Evolutionary conservation across 2,888 invertebrate species (phyloP).

Genomic region (Vanessa cardui): DNA sequence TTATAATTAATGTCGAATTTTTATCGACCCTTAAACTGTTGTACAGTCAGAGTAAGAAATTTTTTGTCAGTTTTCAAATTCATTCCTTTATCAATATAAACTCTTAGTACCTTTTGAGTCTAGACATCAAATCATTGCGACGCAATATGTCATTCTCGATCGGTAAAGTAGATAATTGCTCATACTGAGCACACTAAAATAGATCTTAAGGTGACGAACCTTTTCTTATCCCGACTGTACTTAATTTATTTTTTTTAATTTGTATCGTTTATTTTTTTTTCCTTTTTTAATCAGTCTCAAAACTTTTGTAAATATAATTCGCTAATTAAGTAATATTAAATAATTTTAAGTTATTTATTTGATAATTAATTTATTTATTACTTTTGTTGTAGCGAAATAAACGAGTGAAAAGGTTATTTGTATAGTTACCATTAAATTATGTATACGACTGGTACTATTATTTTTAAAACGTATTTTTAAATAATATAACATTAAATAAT

Average conservation of each 20-base stretch:
- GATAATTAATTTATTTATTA: conserved; percentile 63
- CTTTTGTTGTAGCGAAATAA: conserved; percentile 40
- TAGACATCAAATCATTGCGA: no score
- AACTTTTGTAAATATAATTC: conserved; percentile 66
- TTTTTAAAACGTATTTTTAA: conserved; percentile 36
- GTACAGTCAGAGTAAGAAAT: no score
- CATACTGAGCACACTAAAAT: no score
- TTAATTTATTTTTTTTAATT: no score
- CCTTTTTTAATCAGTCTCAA: conserved; percentile 22
- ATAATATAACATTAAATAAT: conserved; percentile 33
- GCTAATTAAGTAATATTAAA: conserved; percentile 32
- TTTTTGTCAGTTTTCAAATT: no score
- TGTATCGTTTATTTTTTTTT: conserved; percentile 17
- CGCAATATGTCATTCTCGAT: no score
- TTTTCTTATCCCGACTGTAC: no score
- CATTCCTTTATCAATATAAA: no score
- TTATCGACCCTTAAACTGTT: neutral
- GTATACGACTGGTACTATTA: conserved; percentile 43
- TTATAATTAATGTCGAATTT: neutral
- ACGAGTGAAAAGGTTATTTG: conserved; percentile 39
- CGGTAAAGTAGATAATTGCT: no score
- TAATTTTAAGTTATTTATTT: conserved; percentile 60
- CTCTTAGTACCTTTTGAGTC: no score
- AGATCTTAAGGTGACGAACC: no score
- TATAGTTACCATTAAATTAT: conserved; percentile 59